A percentile compares a stretch with the other conserved stretches of the same genome.
phyloP scores from a whole-genome alignment of 2,888 invertebrate genomes.

The Alloplasta piceator region DNA sequence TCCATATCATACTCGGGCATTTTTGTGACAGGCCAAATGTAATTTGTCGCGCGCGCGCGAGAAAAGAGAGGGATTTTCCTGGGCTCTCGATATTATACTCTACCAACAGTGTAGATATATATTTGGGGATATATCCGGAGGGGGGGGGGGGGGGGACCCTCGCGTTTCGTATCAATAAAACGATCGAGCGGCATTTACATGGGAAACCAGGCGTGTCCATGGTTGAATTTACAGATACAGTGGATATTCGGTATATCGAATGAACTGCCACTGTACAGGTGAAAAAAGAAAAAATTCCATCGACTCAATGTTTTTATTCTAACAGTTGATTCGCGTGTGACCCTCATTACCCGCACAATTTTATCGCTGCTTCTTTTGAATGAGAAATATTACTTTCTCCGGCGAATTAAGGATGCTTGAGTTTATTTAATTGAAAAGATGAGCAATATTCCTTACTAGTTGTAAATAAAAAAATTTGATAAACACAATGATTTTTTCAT shows the following conservation, averaged over 20 bases:
- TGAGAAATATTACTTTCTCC: too few species aligned
- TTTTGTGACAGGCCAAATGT: conserved; percentile 82
- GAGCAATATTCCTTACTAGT: too few species aligned
- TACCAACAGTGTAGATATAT: conserved; percentile 31
- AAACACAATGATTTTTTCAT: too few species aligned
- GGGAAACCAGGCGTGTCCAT: conserved; percentile 10
- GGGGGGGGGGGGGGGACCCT: background rate
- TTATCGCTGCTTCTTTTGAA: too few species aligned
- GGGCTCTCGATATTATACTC: conserved; percentile 48
- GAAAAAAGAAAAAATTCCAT: background rate
- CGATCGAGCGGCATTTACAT: conserved; percentile 38
- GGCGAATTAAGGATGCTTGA: too few species aligned
- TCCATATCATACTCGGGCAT: conserved; percentile 80
- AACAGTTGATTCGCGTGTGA: too few species aligned
- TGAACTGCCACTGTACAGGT: background rate
- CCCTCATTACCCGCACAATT: too few species aligned
- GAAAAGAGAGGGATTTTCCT: conserved; percentile 37
- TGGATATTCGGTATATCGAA: too few species aligned
- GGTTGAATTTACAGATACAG: conserved; percentile 30
- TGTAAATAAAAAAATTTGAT: too few species aligned
- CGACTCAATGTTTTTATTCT: too few species aligned
- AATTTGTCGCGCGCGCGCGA: conserved; percentile 76
- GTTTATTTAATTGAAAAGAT: too few species aligned
- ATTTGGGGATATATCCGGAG: background rate
- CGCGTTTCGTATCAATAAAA: conserved; percentile 17